phyloP scores from a whole-genome alignment of 1,140 invertebrate genomes.

The Meloidogyne chitwoodi region DNA sequence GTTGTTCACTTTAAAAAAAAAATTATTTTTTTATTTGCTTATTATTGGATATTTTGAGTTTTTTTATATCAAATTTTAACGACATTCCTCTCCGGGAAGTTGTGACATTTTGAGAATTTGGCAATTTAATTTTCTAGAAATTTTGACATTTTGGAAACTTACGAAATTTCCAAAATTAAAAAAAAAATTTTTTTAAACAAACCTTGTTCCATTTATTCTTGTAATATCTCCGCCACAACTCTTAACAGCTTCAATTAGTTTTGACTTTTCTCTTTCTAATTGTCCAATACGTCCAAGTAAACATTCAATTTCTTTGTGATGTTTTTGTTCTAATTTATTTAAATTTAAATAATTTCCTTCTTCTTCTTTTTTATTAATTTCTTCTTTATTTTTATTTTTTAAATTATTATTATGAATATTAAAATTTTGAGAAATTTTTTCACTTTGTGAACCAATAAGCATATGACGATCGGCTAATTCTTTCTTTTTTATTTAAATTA shows the following conservation, averaged over 20 bases:
- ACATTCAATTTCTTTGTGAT: slow-evolving; percentile 29
- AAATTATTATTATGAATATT: slow-evolving; percentile 10
- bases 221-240: too few species aligned
- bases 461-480: slow-evolving; percentile 43
- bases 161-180: too few species aligned
- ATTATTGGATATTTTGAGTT: too few species aligned
- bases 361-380: background rate
- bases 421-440: slow-evolving; percentile 48
- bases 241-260: background rate
- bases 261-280: slow-evolving; percentile 31
- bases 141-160: too few species aligned
- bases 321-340: slow-evolving; percentile 29
- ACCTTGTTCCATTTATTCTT: too few species aligned
- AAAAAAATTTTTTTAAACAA: too few species aligned
- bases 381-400: slow-evolving; percentile 1
- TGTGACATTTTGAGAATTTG: too few species aligned
- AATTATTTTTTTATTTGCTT: too few species aligned
- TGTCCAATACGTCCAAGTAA: slow-evolving; percentile 28
- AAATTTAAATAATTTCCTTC: background rate
- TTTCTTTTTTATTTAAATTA: slow-evolving; percentile 30
- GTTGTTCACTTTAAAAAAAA: background rate
- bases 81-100: too few species aligned
- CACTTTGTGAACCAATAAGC: slow-evolving; percentile 45
- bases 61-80: too few species aligned
- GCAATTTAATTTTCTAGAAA: too few species aligned